A percentile compares a stretch with the other conserved stretches of the same genome.
Evolutionary conservation across 1,140 invertebrate genomes (phyloP).

Genomic region (Penaeus chinensis): DNA sequence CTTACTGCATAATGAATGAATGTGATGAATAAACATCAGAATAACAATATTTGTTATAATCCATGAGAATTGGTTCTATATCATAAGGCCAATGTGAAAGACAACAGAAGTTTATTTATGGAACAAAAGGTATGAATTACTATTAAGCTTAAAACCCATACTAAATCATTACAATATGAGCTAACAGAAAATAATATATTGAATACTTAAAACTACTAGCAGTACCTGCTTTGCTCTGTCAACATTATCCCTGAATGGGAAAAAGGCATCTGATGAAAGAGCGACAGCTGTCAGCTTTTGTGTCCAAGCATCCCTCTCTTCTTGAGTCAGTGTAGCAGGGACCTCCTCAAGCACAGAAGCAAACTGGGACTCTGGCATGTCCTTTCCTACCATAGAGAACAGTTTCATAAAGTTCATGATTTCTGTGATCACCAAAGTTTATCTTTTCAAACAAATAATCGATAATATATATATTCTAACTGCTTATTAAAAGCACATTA

Average conservation of each 20-base stretch:
- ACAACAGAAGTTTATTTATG: no score
- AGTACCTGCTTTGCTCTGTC: slow-evolving; percentile 90
- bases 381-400: slow-evolving; percentile 71
- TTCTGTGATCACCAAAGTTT: background rate
- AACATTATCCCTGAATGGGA: slow-evolving; percentile 98
- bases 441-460: background rate
- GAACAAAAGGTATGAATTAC: background rate
- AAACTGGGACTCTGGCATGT: slow-evolving; percentile 79
- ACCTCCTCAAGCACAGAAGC: slow-evolving; percentile 80
- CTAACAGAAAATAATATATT: background rate
- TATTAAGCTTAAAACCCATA: background rate
- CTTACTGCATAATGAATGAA: background rate
- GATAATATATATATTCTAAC: background rate
- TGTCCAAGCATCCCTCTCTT: slow-evolving; percentile 85
- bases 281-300: slow-evolving; percentile 84
- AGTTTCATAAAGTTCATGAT: slow-evolving; percentile 49
- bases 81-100: no score
- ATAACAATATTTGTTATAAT: background rate
- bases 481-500: background rate
- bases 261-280: slow-evolving; percentile 97
- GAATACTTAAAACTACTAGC: slow-evolving; percentile 27
- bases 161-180: background rate
- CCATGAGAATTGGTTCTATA: no score
- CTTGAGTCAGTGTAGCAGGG: slow-evolving; percentile 76
- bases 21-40: background rate